These are phyloP conservation scores for Vanessa atalanta DNA, from an alignment of 1,140 invertebrate species.

Conservation along the genomic window DNA sequence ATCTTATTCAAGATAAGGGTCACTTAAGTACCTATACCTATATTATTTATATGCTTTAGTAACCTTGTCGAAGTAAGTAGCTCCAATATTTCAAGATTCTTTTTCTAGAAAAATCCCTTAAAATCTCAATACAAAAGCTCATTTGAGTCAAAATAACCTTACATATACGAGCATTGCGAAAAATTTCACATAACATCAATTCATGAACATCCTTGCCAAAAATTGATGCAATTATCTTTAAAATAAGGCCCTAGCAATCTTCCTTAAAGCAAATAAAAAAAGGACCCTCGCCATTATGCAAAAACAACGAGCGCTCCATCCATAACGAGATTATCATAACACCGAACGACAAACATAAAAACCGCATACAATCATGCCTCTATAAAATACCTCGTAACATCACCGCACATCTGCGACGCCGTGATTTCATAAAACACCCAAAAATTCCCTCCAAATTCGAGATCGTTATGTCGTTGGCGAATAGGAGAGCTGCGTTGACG, in stretches of 20 bases:
- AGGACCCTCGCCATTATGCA: conserved; percentile 59
- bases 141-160: background rate
- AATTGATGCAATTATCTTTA: conserved; percentile 36
- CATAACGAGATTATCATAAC: conserved; percentile 76
- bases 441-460: conserved; percentile 70
- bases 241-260: conserved; percentile 31
- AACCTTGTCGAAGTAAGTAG: too few relatives aligned
- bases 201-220: conserved; percentile 6
- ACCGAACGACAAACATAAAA: conserved; percentile 65
- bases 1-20: too few relatives aligned
- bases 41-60: too few relatives aligned
- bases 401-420: conserved; percentile 60
- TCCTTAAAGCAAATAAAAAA: conserved; percentile 34
- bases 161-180: background rate
- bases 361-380: conserved; percentile 61
- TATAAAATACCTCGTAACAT: conserved; percentile 65
- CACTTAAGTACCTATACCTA: too few relatives aligned
- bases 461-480: conserved; percentile 40
- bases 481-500: conserved; percentile 48
- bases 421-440: conserved; percentile 73
- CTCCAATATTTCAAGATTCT: background rate
- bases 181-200: background rate
- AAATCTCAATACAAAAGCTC: background rate
- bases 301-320: conserved; percentile 61
- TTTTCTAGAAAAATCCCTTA: background rate